Conservation (phyloP, 2,113 vertebrate species). For the Apteryx owenii region DNA sequence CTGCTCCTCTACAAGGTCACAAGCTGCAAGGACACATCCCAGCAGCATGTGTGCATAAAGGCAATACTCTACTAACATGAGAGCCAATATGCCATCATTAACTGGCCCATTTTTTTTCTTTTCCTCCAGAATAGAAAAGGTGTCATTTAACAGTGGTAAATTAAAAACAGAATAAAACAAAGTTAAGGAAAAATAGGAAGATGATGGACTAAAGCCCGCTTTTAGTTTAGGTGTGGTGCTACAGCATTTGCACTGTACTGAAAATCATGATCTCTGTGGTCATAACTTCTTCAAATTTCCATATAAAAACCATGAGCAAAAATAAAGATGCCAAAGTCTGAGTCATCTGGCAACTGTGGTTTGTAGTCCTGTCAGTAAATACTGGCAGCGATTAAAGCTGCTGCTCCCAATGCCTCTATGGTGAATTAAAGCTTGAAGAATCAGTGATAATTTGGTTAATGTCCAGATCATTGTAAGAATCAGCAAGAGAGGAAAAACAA, state of each 20-base stretch:
- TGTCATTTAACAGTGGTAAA: neutral
- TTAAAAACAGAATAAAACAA: neutral
- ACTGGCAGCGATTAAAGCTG: slow-evolving; percentile 54
- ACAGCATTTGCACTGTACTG: slow-evolving; percentile 14
- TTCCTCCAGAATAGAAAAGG: neutral
- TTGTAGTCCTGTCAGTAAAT: slow-evolving; percentile 53
- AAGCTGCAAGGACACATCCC: neutral
- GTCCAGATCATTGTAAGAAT: slow-evolving; percentile 48
- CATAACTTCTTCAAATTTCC: slow-evolving; percentile 50
- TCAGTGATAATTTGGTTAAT: slow-evolving; percentile 22
- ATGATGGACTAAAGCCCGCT: slow-evolving; percentile 16
- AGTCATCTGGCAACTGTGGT: slow-evolving; percentile 56
- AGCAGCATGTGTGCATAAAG: neutral
- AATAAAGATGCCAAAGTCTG: slow-evolving; percentile 52
- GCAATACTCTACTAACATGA: neutral
- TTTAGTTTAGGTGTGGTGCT: slow-evolving; percentile 53
- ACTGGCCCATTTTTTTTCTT: neutral
- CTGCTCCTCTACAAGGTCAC: neutral
- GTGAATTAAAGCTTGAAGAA: slow-evolving; percentile 41
- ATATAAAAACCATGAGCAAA: slow-evolving; percentile 59
- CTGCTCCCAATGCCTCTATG: slow-evolving; percentile 39
- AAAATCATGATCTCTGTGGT: slow-evolving; percentile 56
- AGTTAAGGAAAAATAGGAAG: neutral
- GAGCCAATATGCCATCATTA: neutral
- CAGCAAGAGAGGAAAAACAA: slow-evolving; percentile 18